A percentile compares a stretch with the other conserved stretches of the same genome.
Conservation (phyloP, 2,888 invertebrate species). For the Gymnosoma rotundatum region DNA sequence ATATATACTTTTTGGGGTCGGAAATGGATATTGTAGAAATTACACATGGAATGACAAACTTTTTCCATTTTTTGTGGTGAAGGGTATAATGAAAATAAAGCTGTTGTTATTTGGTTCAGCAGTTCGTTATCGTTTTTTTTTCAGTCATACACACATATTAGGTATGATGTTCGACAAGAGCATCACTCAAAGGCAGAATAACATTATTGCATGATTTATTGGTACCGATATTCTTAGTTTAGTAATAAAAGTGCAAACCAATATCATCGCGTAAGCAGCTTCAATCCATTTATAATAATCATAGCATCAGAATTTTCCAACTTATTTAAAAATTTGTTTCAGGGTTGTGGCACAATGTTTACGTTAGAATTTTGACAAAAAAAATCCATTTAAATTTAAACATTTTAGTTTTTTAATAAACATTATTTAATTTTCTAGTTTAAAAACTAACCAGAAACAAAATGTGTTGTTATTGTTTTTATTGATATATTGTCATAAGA, state of each 20-base stretch:
- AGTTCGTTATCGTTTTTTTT: conserved; percentile 13
- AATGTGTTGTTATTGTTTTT: too few relatives aligned
- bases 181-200: conserved; percentile 59
- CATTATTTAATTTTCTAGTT: too few relatives aligned
- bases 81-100: too few relatives aligned
- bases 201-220: conserved; percentile 82
- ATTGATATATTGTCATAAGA: too few relatives aligned
- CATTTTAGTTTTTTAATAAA: too few relatives aligned
- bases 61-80: too few relatives aligned
- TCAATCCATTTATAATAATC: conserved; percentile 38
- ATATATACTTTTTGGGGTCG: too few relatives aligned
- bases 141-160: background rate
- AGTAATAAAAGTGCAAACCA: conserved; percentile 68
- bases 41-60: too few relatives aligned
- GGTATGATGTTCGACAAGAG: conserved; percentile 34
- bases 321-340: background rate
- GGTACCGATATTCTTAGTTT: conserved; percentile 81
- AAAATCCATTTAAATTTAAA: too few relatives aligned
- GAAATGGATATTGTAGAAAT: too few relatives aligned
- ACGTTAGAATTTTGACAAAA: too few relatives aligned
- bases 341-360: background rate
- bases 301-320: conserved; percentile 14
- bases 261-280: conserved; percentile 54
- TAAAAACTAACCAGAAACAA: too few relatives aligned
- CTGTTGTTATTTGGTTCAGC: conserved; percentile 53